phyloP scores from a whole-genome alignment of 2,888 invertebrate genomes.

The Melipona bicolor region DNA sequence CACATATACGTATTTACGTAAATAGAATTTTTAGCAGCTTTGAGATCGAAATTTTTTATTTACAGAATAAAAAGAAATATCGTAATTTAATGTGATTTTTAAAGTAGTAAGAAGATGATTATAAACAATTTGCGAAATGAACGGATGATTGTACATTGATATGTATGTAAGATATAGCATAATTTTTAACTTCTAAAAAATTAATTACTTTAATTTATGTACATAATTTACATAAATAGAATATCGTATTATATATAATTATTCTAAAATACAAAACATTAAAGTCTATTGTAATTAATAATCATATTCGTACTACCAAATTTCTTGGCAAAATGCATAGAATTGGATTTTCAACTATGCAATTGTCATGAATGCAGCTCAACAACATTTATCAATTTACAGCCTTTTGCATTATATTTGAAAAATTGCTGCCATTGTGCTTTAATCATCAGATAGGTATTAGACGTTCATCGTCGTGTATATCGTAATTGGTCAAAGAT shows the following conservation, averaged over 20 bases:
- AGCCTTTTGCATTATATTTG: conserved; percentile 57
- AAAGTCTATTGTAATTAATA: conserved; percentile 40
- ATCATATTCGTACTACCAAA: conserved; percentile 32
- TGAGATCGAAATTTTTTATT: conserved; percentile 43
- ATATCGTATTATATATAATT: conserved; percentile 52
- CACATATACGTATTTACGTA: conserved; percentile 53
- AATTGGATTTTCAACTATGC: conserved; percentile 26
- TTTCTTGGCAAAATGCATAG: conserved; percentile 52
- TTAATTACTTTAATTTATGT: conserved; percentile 59
- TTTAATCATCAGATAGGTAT: conserved; percentile 59
- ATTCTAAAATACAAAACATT: conserved; percentile 33
- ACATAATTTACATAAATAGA: conserved; percentile 58
- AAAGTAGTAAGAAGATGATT: conserved; percentile 54
- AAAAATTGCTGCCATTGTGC: conserved; percentile 62
- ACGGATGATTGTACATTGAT: conserved; percentile 58
- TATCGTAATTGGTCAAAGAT: conserved; percentile 62
- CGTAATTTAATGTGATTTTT: conserved; percentile 50
- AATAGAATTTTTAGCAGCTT: conserved; percentile 43
- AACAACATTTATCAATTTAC: conserved; percentile 57
- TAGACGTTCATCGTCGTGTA: conserved; percentile 48
- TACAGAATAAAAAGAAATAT: conserved; percentile 39
- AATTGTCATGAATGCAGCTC: conserved; percentile 69
- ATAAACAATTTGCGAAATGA: conserved; percentile 46
- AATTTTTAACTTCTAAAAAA: conserved; percentile 57
- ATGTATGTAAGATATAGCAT: conserved; percentile 55